Conservation (phyloP, 2,113 vertebrate genomes). For the Pelobates fuscus region DNA sequence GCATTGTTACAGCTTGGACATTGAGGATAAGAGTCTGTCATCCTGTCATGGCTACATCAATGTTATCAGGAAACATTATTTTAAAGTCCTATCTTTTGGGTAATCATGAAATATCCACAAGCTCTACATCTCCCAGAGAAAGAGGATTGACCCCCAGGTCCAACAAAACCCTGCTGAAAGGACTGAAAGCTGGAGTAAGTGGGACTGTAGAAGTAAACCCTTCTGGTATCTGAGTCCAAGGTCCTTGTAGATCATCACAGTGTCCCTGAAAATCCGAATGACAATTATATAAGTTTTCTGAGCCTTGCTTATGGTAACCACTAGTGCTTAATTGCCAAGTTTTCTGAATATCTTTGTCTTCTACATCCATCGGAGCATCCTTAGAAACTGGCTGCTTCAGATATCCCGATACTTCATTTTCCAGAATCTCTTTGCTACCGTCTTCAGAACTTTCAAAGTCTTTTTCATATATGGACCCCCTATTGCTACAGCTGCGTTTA, state of each 20-base stretch:
- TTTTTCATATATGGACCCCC: not conserved
- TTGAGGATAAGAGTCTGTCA: too few relatives aligned
- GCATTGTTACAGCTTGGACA: too few relatives aligned
- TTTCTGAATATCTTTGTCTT: not conserved
- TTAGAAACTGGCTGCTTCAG: conserved; percentile 7
- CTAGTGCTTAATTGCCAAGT: not conserved
- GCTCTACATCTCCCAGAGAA: conserved; percentile 30
- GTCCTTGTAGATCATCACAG: conserved; percentile 1
- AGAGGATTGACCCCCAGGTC: conserved; percentile 17
- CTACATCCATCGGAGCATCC: not conserved
- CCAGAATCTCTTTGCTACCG: not conserved
- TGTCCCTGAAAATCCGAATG: not conserved
- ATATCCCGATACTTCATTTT: conserved; percentile 4
- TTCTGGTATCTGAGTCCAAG: conserved; percentile 16
- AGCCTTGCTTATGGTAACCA: conserved; percentile 17
- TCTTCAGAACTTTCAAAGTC: not conserved
- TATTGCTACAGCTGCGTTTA: conserved; percentile 11
- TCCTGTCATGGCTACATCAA: too few relatives aligned
- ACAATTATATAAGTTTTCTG: not conserved
- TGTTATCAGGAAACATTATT: too few relatives aligned
- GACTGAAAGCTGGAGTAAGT: conserved; percentile 18
- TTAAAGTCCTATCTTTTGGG: too few relatives aligned
- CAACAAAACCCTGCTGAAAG: conserved; percentile 26
- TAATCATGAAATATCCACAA: conserved; percentile 22
- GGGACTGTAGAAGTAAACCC: not conserved